Evolutionary conservation across 2,797 vertebrate species (phyloP).

Genomic region (Todus mexicanus): DNA sequence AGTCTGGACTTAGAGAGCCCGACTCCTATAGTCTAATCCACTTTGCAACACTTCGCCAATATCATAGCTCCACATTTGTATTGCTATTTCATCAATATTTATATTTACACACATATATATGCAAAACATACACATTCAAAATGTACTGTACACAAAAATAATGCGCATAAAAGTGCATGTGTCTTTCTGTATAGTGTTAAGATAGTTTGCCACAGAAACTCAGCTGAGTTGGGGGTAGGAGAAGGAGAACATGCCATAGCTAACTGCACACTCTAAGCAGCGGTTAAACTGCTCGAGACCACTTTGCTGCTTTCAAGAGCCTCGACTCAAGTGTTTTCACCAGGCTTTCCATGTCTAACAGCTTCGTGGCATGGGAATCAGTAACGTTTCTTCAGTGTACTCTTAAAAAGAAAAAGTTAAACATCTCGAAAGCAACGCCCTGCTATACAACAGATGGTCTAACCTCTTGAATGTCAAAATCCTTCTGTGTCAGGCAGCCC

Average conservation of each 20-base stretch:
- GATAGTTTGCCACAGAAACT: background rate
- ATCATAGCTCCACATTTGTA: background rate
- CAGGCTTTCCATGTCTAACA: conserved; percentile 40
- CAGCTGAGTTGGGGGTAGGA: conserved; percentile 17
- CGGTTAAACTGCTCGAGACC: conserved; percentile 49
- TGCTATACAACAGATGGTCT: conserved; percentile 33
- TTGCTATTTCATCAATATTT: background rate
- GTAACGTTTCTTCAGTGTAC: conserved; percentile 18
- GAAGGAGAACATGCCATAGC: background rate
- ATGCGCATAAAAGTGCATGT: background rate
- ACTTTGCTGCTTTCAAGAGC: conserved; percentile 55
- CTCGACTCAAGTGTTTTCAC: conserved; percentile 43
- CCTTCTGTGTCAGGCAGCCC: conserved; percentile 19
- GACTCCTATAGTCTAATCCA: background rate
- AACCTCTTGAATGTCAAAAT: conserved; percentile 53
- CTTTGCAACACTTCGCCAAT: background rate
- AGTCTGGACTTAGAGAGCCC: background rate
- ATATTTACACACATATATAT: background rate
- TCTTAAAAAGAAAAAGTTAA: conserved; percentile 23
- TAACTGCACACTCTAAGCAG: conserved; percentile 13
- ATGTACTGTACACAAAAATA: background rate
- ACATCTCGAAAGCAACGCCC: conserved; percentile 20
- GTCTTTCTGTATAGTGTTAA: background rate
- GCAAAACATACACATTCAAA: background rate
- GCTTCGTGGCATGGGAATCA: conserved; percentile 33